Evolutionary conservation across 1,140 invertebrate genomes (phyloP).

Genomic region (Penaeus indicus): DNA sequence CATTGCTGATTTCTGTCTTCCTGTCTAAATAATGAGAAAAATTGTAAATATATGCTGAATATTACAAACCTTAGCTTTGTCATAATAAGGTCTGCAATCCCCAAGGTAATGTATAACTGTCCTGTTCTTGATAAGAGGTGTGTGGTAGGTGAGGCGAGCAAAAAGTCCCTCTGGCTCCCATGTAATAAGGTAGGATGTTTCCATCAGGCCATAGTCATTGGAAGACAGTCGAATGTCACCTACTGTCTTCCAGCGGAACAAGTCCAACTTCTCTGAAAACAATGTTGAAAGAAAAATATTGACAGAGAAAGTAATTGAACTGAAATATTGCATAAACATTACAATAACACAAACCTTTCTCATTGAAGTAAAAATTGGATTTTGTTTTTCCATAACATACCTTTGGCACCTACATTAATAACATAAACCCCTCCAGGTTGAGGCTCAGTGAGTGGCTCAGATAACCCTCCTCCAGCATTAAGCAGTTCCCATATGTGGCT

Average conservation of each 20-base stretch:
- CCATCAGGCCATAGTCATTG: constrained; percentile 42
- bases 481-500: constrained; percentile 51
- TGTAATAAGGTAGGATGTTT: constrained; percentile 33
- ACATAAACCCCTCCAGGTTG: constrained; percentile 53
- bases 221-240: constrained; percentile 45
- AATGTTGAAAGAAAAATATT: neutral
- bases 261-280: constrained; percentile 38
- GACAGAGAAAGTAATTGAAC: neutral
- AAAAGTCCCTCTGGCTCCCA: neutral
- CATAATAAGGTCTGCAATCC: constrained; percentile 42
- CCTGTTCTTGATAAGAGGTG: constrained; percentile 35
- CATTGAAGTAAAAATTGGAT: neutral
- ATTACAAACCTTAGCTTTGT: constrained; percentile 38
- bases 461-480: constrained; percentile 42
- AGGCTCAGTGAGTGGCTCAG: constrained; percentile 27
- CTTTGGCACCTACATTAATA: constrained; percentile 35
- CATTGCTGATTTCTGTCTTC: no score
- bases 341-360: neutral
- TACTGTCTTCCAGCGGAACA: constrained; percentile 24
- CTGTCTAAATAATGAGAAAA: neutral
- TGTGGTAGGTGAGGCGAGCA: constrained; percentile 45
- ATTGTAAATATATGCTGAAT: neutral
- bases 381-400: neutral
- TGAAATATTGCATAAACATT: neutral
- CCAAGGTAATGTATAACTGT: constrained; percentile 46